phyloP scores from a whole-genome alignment of 64 coral and sea anemone genomes.

The Montipora efflorescens region DNA sequence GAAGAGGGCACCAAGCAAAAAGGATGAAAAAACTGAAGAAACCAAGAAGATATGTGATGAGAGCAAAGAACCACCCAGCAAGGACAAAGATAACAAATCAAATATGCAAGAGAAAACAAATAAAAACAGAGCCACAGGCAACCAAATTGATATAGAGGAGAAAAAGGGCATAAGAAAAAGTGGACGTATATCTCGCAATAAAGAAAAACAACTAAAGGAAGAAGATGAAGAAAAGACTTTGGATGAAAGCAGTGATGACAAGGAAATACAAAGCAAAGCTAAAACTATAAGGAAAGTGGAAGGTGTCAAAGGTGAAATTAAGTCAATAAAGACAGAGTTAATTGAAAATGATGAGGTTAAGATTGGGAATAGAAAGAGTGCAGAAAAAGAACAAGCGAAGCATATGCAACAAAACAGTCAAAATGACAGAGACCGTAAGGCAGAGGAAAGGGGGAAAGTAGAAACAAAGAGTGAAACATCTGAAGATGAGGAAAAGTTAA shows the following conservation, averaged over 20 bases:
- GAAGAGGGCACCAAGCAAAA: slow-evolving; percentile 27
- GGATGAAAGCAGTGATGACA: neutral
- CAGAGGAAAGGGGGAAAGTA: slow-evolving; percentile 1
- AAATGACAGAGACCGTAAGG: neutral
- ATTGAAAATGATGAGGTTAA: neutral
- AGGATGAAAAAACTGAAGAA: slow-evolving; percentile 14
- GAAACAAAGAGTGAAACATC: slow-evolving; percentile 12
- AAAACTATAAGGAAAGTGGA: slow-evolving; percentile 11
- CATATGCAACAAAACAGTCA: neutral
- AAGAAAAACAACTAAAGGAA: slow-evolving; percentile 39
- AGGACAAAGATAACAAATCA: neutral
- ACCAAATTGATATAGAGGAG: slow-evolving; percentile 13
- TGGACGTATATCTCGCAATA: slow-evolving; percentile 19
- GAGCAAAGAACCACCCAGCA: neutral
- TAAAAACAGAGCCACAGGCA: slow-evolving; percentile 8
- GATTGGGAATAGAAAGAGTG: slow-evolving; percentile 1
- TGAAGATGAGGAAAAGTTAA: neutral
- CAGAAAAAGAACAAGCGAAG: slow-evolving; percentile 14
- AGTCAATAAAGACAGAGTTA: neutral
- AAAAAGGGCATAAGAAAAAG: slow-evolving; percentile 32
- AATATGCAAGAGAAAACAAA: neutral
- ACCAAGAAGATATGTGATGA: neutral
- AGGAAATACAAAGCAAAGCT: slow-evolving; percentile 28
- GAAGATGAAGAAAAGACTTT: neutral
- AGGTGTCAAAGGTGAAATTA: neutral